phyloP scores from a whole-genome alignment of 2,797 vertebrate species.

The Yasuhikotakia modesta region DNA sequence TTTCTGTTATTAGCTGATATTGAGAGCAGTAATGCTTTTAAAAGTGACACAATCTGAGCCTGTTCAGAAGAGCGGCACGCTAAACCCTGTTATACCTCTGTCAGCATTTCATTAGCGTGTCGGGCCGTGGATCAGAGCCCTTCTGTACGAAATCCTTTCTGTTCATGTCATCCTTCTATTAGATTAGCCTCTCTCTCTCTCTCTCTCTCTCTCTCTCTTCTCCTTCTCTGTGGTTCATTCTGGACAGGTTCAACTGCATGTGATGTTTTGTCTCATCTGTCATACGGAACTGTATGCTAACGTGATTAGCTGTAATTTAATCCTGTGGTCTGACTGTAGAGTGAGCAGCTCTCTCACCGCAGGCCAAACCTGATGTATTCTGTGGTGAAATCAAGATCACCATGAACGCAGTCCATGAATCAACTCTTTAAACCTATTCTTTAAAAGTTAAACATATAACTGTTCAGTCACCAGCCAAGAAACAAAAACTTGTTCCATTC shows the following conservation, averaged over 20 bases:
- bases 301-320: conserved; percentile 73
- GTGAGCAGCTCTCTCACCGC: conserved; percentile 30
- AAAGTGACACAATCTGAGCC: conserved; percentile 41
- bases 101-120: conserved; percentile 62
- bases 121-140: conserved; percentile 60
- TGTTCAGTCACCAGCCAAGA: background rate
- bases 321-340: conserved; percentile 50
- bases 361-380: conserved; percentile 9
- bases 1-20: conserved; percentile 1
- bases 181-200: conserved; percentile 68
- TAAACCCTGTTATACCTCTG: conserved; percentile 56
- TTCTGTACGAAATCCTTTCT: conserved; percentile 75
- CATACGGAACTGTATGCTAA: conserved; percentile 70
- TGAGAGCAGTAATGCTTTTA: conserved; percentile 41
- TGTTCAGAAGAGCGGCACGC: conserved; percentile 21
- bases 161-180: conserved; percentile 77
- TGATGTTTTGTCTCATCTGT: conserved; percentile 75
- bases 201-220: conserved; percentile 33
- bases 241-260: conserved; percentile 71
- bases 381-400: background rate
- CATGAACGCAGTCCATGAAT: background rate
- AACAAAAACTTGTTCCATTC: too few species aligned
- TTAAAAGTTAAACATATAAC: background rate
- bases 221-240: conserved; percentile 63
- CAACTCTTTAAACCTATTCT: too few species aligned